Conservation (phyloP, 2,797 vertebrate species). For the Tauraco hartlaubi region DNA sequence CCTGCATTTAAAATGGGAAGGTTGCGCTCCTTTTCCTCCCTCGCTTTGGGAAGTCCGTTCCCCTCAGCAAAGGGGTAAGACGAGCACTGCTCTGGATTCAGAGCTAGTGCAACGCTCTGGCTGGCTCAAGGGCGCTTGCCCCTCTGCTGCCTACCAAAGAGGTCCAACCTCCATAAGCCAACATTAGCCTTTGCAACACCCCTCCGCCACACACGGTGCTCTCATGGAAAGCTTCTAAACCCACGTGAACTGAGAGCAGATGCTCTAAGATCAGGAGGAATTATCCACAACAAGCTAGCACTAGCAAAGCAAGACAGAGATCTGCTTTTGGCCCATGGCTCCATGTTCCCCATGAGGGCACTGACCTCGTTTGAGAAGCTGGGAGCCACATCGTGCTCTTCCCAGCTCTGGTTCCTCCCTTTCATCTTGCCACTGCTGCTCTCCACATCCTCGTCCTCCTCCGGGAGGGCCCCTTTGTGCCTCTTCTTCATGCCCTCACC, state of each 20-base stretch:
- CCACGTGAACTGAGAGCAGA: background rate
- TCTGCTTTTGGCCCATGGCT: background rate
- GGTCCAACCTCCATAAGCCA: background rate
- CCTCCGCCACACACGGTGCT: background rate
- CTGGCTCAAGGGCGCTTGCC: background rate
- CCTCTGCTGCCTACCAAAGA: background rate
- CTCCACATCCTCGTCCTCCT: conserved; percentile 86
- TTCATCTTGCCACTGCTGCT: conserved; percentile 81
- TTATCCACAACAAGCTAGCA: background rate
- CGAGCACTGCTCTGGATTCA: background rate
- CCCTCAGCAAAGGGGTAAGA: background rate
- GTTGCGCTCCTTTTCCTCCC: background rate
- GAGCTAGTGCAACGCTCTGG: background rate
- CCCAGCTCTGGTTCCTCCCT: conserved; percentile 88
- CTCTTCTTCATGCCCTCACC: conserved; percentile 89
- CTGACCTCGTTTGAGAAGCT: conserved; percentile 90
- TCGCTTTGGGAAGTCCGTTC: fast-evolving
- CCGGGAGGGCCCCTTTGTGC: conserved; percentile 84
- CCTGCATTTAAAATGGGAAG: background rate
- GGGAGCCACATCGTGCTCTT: conserved; percentile 84
- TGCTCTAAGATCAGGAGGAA: background rate
- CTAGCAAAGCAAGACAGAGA: background rate
- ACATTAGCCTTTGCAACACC: background rate
- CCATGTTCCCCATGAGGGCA: background rate
- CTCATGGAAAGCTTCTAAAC: background rate